Evolutionary conservation across 53 echinoderm and acorn worm species (phyloP).

Genomic region (Holothuria leucospilota): DNA sequence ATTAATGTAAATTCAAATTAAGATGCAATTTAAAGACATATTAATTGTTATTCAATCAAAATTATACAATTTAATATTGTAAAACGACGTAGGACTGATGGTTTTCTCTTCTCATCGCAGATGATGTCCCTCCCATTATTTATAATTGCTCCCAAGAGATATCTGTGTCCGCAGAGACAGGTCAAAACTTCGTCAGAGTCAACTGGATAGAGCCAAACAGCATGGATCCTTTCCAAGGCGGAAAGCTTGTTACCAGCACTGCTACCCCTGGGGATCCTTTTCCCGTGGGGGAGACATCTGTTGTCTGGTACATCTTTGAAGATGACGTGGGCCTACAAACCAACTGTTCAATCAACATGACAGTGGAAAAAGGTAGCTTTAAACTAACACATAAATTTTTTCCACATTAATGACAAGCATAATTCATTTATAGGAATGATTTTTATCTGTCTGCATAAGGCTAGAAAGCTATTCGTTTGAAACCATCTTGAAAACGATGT

Average conservation of each 20-base stretch:
- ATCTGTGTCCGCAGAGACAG: neutral
- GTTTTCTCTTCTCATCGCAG: too few species aligned
- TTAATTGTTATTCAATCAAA: too few species aligned
- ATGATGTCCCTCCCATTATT: conserved; percentile 1
- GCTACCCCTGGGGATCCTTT: neutral
- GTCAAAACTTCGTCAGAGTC: neutral
- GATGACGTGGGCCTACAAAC: conserved; percentile 5
- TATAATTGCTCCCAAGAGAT: conserved; percentile 7
- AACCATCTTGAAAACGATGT: too few species aligned
- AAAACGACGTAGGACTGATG: too few species aligned
- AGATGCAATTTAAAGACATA: too few species aligned
- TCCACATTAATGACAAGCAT: neutral
- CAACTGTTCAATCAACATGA: conserved; percentile 13
- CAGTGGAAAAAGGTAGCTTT: conserved; percentile 8
- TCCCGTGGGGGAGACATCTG: conserved; percentile 1
- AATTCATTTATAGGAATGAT: neutral
- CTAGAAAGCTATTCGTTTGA: too few species aligned
- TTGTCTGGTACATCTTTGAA: conserved; percentile 4
- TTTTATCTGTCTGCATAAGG: too few species aligned
- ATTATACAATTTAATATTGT: too few species aligned
- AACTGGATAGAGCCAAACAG: conserved; percentile 43
- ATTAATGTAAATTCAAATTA: too few species aligned
- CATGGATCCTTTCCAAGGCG: neutral
- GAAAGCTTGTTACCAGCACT: neutral
- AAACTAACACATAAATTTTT: too few species aligned